Percentiles rank a stretch among this genome's conserved stretches.
Evolutionary conservation across 2,113 vertebrate genomes (phyloP).

Genomic region (Chloebia gouldiae): DNA sequence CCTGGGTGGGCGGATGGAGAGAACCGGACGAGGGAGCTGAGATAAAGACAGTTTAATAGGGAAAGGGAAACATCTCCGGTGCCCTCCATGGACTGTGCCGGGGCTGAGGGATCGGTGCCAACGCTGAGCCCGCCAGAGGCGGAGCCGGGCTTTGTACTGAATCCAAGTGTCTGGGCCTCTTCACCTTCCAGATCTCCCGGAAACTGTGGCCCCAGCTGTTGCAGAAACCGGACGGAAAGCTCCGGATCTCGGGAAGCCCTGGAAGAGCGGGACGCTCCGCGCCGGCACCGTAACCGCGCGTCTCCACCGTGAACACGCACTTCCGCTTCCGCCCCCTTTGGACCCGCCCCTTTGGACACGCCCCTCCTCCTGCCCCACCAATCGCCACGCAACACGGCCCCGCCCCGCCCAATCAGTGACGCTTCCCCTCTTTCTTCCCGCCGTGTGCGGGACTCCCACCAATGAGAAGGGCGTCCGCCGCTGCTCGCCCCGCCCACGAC

Average conservation of each 20-base stretch:
- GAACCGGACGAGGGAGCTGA: neutral
- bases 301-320: fast-evolving
- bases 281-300: fast-evolving
- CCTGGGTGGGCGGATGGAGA: no score
- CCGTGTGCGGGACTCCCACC: neutral
- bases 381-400: neutral
- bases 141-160: neutral
- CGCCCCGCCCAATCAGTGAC: neutral
- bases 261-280: fast-evolving
- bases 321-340: neutral
- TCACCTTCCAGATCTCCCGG: neutral
- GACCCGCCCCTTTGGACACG: neutral
- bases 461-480: neutral
- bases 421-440: fast-evolving
- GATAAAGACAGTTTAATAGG: neutral
- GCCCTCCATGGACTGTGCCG: neutral
- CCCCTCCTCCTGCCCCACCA: fast-evolving
- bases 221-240: neutral
- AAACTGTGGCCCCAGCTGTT: neutral
- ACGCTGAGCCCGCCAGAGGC: neutral
- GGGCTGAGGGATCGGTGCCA: no score
- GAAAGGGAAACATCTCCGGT: neutral
- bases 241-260: no score
- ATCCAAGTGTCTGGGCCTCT: neutral
- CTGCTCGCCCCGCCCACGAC: fast-evolving